Percentiles rank a stretch among this genome's conserved stretches.
Evolutionary conservation across 2,797 vertebrate species (phyloP).

Genomic region (Sardinella longiceps): DNA sequence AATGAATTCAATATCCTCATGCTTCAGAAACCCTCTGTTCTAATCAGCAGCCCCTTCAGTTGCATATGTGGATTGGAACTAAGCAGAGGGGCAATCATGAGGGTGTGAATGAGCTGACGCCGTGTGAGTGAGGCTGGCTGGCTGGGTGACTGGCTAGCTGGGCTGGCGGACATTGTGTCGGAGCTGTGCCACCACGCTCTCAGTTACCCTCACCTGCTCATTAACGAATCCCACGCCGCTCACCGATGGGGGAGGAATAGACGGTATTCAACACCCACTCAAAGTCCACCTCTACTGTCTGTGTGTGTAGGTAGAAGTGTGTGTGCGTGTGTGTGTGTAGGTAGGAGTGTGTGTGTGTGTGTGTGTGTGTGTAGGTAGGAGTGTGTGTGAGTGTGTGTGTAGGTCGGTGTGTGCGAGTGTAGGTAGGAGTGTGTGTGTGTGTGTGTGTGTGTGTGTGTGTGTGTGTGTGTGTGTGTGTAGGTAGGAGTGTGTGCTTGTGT

Average conservation of each 20-base stretch:
- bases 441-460: background rate
- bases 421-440: slow-evolving; percentile 12
- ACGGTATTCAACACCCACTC: slow-evolving; percentile 75
- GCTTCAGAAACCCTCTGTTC: background rate
- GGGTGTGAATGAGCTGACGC: slow-evolving; percentile 41
- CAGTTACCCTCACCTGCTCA: slow-evolving; percentile 78
- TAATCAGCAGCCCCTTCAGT: background rate
- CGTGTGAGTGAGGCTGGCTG: slow-evolving; percentile 24
- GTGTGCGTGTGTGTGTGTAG: no score
- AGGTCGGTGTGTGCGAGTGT: no score
- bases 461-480: background rate
- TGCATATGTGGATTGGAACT: slow-evolving; percentile 28
- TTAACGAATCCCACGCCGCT: slow-evolving; percentile 63
- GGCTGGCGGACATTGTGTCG: slow-evolving; percentile 22
- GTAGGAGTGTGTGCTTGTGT: background rate
- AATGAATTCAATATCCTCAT: background rate
- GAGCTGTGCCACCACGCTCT: slow-evolving; percentile 50
- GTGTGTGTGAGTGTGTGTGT: background rate
- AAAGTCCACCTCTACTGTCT: slow-evolving; percentile 64
- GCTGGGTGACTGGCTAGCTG: no score
- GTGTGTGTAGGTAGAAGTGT: background rate
- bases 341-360: background rate
- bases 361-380: background rate
- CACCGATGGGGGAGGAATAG: slow-evolving; percentile 62
- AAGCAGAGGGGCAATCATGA: slow-evolving; percentile 35